phyloP scores from a whole-genome alignment of 2,888 invertebrate species.

The Neoaliturus tenellus region DNA sequence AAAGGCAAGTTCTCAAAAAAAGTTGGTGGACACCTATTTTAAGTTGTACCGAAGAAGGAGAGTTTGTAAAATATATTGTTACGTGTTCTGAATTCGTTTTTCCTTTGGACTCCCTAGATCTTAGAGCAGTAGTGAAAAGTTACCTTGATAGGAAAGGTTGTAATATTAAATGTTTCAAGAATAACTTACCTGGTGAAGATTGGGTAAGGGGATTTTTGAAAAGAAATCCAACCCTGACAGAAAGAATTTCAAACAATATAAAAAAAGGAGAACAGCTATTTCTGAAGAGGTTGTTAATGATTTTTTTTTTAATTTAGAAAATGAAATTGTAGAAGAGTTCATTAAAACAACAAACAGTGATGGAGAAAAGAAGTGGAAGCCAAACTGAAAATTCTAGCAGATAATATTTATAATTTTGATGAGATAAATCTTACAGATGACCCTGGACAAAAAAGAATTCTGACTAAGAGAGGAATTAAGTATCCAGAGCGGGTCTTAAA shows the following conservation, averaged over 20 bases:
- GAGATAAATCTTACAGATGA: constrained; percentile 69
- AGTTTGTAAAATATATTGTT: too few species aligned
- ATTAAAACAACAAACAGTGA: too few species aligned
- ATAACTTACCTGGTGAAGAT: constrained; percentile 67
- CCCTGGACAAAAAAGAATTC: constrained; percentile 67
- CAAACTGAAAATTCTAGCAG: constrained; percentile 45
- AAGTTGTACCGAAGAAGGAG: too few species aligned
- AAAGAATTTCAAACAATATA: constrained; percentile 41
- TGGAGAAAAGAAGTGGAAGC: constrained; percentile 57
- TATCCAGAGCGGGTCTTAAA: constrained; percentile 69
- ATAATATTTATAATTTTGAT: constrained; percentile 69
- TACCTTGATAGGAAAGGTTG: constrained; percentile 58
- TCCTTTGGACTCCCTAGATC: constrained; percentile 62
- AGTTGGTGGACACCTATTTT: too few species aligned
- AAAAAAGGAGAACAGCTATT: constrained; percentile 41
- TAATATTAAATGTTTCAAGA: constrained; percentile 61
- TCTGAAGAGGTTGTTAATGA: too few species aligned
- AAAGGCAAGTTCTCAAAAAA: not conserved
- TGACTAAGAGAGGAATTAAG: constrained; percentile 67
- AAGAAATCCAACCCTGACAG: constrained; percentile 53
- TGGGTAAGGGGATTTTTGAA: constrained; percentile 64
- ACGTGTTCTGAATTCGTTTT: constrained; percentile 63
- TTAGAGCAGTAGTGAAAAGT: constrained; percentile 52
- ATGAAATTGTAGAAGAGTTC: too few species aligned
- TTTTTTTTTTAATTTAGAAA: too few species aligned